phyloP scores from a whole-genome alignment of 2,113 vertebrate species.

The Clinocottus analis region DNA sequence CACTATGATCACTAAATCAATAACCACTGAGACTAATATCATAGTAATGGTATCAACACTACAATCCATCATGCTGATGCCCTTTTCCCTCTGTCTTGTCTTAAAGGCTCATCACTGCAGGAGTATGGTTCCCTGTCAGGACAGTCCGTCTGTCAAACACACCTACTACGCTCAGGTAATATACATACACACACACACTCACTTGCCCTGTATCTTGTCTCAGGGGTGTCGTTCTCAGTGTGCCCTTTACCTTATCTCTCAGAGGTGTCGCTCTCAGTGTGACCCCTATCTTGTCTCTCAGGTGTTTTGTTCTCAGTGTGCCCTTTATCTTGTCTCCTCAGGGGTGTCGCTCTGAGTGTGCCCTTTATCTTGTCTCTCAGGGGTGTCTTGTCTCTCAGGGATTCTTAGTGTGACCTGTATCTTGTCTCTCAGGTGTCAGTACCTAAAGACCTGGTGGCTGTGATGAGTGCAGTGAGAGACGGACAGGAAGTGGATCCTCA shows the following conservation, averaged over 20 bases:
- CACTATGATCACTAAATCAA: no score
- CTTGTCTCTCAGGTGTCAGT: slow-evolving; percentile 76
- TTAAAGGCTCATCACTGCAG: slow-evolving; percentile 93
- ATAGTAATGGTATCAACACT: background rate
- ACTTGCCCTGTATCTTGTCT: background rate
- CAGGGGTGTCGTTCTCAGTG: no score
- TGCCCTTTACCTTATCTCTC: no score
- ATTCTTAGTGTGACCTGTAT: slow-evolving; percentile 6
- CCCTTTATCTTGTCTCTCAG: background rate
- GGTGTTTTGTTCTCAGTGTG: no score
- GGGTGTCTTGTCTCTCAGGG: no score
- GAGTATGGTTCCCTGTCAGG: slow-evolving; percentile 95
- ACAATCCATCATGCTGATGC: background rate
- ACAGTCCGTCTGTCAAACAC: slow-evolving; percentile 93
- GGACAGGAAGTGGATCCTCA: slow-evolving; percentile 89
- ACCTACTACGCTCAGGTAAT: slow-evolving; percentile 95
- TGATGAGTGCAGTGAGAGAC: slow-evolving; percentile 93
- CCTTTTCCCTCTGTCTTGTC: background rate
- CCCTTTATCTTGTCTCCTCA: no score
- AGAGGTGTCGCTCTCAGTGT: no score
- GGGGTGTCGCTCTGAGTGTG: no score
- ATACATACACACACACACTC: background rate
- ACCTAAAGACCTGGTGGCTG: slow-evolving; percentile 92
- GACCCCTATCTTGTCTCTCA: no score
- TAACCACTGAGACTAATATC: background rate